Evolutionary conservation across 2,888 invertebrate species (phyloP).

Genomic region (Rhopalosiphum nymphaeae): DNA sequence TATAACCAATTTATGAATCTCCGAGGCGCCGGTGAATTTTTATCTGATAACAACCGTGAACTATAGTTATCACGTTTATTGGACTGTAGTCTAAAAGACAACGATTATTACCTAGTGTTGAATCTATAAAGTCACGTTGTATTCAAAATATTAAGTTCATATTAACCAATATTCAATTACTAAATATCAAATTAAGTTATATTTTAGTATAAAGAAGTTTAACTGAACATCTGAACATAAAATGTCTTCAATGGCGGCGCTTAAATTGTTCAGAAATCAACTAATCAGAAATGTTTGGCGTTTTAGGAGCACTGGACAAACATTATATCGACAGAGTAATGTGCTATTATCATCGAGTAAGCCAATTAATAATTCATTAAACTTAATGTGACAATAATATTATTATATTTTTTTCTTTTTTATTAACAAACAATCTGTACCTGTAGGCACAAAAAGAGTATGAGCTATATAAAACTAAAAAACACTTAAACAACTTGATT

Average conservation of each 20-base stretch:
- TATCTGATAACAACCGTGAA: background rate
- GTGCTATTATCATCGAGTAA: conserved; percentile 8
- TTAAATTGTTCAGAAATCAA: conserved; percentile 38
- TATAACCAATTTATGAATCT: too few relatives aligned
- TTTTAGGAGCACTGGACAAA: conserved; percentile 11
- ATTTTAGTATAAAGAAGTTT: too few relatives aligned
- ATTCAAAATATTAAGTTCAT: background rate
- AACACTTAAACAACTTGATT: too few relatives aligned
- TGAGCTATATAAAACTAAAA: background rate
- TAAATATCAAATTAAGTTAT: background rate
- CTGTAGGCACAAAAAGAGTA: too few relatives aligned
- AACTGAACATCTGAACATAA: background rate
- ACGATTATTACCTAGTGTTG: background rate
- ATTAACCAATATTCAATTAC: background rate
- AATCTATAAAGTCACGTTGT: background rate
- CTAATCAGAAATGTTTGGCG: conserved; percentile 44
- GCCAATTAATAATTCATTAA: background rate
- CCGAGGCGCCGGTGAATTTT: background rate
- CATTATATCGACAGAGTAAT: background rate
- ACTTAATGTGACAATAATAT: background rate
- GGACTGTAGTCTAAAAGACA: background rate
- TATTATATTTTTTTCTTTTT: too few relatives aligned
- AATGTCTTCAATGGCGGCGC: conserved; percentile 44
- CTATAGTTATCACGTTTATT: background rate
- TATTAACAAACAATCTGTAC: too few relatives aligned